A percentile compares a stretch with the other conserved stretches of the same genome.
These are phyloP conservation scores for Cryptomyrus ogoouensis DNA, from an alignment of 2,113 vertebrate genomes.

Conservation along the genomic window DNA sequence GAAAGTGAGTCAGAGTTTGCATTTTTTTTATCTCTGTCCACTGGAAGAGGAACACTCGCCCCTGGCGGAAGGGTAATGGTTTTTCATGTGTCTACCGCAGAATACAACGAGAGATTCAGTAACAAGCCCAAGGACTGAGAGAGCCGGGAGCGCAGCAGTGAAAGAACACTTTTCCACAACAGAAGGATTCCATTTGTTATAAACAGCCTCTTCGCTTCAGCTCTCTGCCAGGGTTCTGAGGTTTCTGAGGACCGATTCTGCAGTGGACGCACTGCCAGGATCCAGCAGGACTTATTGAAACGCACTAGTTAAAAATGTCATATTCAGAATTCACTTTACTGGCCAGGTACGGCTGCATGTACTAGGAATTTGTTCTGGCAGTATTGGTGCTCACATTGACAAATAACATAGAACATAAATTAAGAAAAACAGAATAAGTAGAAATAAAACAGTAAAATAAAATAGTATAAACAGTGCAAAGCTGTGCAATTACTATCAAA, in stretches of 20 bases:
- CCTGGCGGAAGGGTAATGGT: conserved; percentile 12
- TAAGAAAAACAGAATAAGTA: background rate
- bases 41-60: conserved; percentile 28
- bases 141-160: conserved; percentile 18
- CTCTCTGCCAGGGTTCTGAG: conserved; percentile 13
- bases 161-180: conserved; percentile 31
- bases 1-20: conserved; percentile 12
- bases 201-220: conserved; percentile 28
- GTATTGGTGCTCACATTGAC: background rate
- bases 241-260: conserved; percentile 37
- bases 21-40: conserved; percentile 22
- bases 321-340: background rate
- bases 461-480: background rate
- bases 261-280: conserved; percentile 31
- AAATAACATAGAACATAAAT: background rate
- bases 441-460: background rate
- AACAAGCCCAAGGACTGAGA: conserved; percentile 24
- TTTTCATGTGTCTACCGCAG: background rate
- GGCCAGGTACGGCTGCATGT: background rate
- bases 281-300: background rate
- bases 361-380: background rate
- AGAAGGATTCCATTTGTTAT: conserved; percentile 33
- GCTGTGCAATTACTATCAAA: background rate
- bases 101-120: conserved; percentile 24
- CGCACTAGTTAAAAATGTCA: background rate